Evolutionary conservation across 2,113 vertebrate genomes (phyloP).

Genomic region (Sinocyclocheilus maitianheensis): DNA sequence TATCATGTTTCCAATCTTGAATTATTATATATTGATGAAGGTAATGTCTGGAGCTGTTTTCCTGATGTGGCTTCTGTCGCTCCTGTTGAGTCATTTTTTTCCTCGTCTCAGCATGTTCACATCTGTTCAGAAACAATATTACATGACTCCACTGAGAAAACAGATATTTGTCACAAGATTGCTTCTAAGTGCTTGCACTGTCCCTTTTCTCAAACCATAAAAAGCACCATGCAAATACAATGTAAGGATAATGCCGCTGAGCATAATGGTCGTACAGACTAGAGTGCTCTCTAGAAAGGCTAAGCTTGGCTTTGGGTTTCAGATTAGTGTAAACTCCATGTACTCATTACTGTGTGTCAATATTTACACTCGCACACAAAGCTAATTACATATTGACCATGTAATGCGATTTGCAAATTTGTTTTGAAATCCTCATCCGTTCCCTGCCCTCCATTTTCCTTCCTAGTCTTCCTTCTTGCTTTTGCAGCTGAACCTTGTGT

Average conservation of each 20-base stretch:
- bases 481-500: conserved; percentile 35
- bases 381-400: conserved; percentile 56
- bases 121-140: conserved; percentile 42
- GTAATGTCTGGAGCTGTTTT: conserved; percentile 27
- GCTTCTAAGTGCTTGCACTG: conserved; percentile 13
- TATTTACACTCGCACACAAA: conserved; percentile 52
- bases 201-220: conserved; percentile 10
- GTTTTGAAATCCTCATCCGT: conserved; percentile 48
- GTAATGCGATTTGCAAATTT: conserved; percentile 52
- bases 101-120: conserved; percentile 34
- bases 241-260: conserved; percentile 30
- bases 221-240: conserved; percentile 31
- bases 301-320: conserved; percentile 51
- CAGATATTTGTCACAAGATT: conserved; percentile 18
- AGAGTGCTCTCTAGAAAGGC: conserved; percentile 24
- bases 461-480: conserved; percentile 9
- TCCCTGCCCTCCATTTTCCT: conserved; percentile 31
- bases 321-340: conserved; percentile 49
- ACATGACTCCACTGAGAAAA: conserved; percentile 19
- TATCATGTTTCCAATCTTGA: conserved; percentile 10
- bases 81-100: neutral
- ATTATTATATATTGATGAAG: conserved; percentile 46
- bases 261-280: neutral
- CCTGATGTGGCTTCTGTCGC: conserved; percentile 27
- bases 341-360: conserved; percentile 55